Evolutionary conservation across 2,113 vertebrate genomes (phyloP), one percentile per base, ranked within the genome.

Genomic region (Probosciger aterrimus): DNA sequence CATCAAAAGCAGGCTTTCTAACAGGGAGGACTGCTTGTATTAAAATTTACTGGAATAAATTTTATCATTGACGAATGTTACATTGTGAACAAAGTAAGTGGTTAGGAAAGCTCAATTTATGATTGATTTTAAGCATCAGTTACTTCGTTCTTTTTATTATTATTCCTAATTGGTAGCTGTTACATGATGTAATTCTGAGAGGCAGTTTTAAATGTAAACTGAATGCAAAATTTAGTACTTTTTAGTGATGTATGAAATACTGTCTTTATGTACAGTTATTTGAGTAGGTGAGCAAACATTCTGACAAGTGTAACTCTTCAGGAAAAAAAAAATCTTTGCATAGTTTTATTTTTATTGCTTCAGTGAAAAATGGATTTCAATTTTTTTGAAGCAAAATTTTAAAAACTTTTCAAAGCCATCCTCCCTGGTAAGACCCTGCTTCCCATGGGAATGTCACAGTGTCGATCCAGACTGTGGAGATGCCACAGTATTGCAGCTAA

Each of bases 401-500:
- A 52, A 52, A 52, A 52, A 28, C 50, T 52, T 52, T 52, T 52
- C 50, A 69, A 63, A 14, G 12, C 35, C 23, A 27, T 50, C 11
- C 19, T 74, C 23, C 31, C 23, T 62, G 35, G 14, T 41, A 35
- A 63, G 35, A 44, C 14, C 24, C 20, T n/a, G 11, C 46, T 74
- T 55, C 18, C 33, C 71, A 11, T 20, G 15, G 70, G 37, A 67
- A 20, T 33, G 15, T 57, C 55, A 10, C 11, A 27, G 22, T 28
- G 28, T 59, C 3, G 1, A 2, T 49, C 55, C 0, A 0, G 30
- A 11, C 44, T 43, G 33, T 31, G 31, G 41, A 59, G 20, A 37
- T 75, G n/a, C 37, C 46, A 28, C 25, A 49, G 9, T 41, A n/a
- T 4, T 59, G 31, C 76, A 64, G 14, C n/a, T 63, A 44, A 19